Evolutionary conservation across 2,888 invertebrate genomes (phyloP).

Genomic region (Saturnia japonica): DNA sequence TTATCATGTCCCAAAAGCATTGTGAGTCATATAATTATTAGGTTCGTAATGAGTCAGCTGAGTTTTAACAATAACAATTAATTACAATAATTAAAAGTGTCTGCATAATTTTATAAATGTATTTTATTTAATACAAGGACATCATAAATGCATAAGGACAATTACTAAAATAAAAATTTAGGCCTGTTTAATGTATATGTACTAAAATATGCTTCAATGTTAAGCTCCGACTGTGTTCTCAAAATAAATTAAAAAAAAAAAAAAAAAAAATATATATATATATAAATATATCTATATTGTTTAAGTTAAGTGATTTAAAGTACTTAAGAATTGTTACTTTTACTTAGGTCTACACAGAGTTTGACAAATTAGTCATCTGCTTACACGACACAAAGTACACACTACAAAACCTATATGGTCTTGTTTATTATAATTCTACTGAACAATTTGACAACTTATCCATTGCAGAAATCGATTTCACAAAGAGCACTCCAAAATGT

Average conservation of each 20-base stretch:
- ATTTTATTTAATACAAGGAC: background rate
- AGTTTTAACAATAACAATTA: background rate
- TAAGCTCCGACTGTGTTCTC: background rate
- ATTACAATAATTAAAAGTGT: slow-evolving; percentile 1
- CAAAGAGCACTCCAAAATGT: background rate
- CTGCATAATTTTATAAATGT: background rate
- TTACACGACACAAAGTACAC: background rate
- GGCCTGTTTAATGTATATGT: background rate
- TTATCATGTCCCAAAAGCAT: background rate
- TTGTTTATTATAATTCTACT: background rate
- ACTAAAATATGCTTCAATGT: background rate
- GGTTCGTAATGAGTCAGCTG: background rate
- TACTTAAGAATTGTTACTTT: background rate
- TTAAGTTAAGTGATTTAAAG: background rate
- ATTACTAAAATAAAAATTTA: background rate
- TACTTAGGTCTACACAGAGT: background rate
- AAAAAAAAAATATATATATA: no score
- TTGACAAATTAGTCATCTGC: background rate
- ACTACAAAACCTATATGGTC: background rate
- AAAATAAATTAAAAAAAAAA: no score
- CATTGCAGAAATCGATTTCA: background rate
- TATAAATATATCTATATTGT: no score
- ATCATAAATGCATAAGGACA: background rate
- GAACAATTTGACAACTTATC: background rate
- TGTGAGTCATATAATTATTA: background rate